Evolutionary conservation across 2,888 invertebrate genomes (phyloP).

Genomic region (Omphaloscelis lunosa): DNA sequence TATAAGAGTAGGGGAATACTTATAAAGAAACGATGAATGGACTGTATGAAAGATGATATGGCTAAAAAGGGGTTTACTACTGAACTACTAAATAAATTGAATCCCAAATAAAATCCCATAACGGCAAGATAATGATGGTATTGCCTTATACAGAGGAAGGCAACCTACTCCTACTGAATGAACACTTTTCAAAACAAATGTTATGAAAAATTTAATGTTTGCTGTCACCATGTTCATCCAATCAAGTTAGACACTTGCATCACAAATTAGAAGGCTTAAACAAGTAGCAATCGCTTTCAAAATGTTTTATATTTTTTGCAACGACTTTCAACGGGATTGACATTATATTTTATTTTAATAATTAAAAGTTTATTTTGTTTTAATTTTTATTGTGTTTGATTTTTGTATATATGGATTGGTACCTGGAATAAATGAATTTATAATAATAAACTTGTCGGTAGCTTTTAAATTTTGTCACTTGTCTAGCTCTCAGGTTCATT

Average conservation of each 20-base stretch:
- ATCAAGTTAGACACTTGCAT: not conserved
- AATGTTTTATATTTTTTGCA: not conserved
- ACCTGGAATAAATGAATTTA: not conserved
- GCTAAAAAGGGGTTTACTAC: not conserved
- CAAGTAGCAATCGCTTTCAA: not conserved
- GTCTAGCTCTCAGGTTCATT: too few relatives aligned
- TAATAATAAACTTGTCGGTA: too few relatives aligned
- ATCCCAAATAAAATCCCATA: too few relatives aligned
- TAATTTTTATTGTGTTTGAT: not conserved
- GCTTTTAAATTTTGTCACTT: too few relatives aligned
- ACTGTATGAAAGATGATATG: not conserved
- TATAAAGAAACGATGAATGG: not conserved
- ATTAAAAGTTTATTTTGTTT: not conserved
- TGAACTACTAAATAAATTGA: too few relatives aligned
- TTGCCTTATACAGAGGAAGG: not conserved
- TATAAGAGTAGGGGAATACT: not conserved
- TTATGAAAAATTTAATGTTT: not conserved
- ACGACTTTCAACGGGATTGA: not conserved
- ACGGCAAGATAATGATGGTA: not conserved
- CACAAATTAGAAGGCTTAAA: not conserved
- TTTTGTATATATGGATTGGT: not conserved
- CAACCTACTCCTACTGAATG: not conserved
- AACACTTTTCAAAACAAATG: not conserved
- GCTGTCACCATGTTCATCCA: not conserved
- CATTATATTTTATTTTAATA: not conserved